phyloP scores from a whole-genome alignment of 2,797 vertebrate species.

The Alca torda region DNA sequence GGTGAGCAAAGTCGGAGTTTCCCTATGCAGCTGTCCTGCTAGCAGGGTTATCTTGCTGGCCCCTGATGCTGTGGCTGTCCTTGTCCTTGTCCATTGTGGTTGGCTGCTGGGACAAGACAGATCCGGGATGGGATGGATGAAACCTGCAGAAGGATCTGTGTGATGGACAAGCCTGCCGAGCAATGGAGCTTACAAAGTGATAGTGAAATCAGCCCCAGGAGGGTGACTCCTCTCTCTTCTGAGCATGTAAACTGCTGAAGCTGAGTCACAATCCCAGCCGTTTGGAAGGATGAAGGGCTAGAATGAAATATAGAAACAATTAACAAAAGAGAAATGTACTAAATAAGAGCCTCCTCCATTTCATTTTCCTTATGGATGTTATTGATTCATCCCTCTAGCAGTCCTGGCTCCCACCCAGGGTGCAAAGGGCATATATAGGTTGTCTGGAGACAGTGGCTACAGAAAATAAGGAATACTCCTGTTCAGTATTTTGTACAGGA shows the following conservation, averaged over 20 bases:
- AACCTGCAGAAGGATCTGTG: not conserved
- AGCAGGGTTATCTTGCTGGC: not conserved
- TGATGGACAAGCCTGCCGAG: not conserved
- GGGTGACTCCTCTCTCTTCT: conserved; percentile 8
- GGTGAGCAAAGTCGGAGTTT: not conserved
- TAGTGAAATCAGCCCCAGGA: conserved; percentile 7
- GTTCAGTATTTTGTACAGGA: not conserved
- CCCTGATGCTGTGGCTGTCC: not conserved
- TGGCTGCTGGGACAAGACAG: not conserved
- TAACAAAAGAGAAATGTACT: conserved; percentile 42
- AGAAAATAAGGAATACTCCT: conserved; percentile 7
- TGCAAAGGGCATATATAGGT: conserved; percentile 7
- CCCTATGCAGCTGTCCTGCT: not conserved
- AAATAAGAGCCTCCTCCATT: conserved; percentile 45
- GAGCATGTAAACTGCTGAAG: not conserved
- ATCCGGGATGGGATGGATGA: not conserved
- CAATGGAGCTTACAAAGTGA: not conserved
- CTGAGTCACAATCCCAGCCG: conserved; percentile 24
- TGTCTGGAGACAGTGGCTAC: conserved; percentile 27
- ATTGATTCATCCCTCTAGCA: conserved; percentile 42
- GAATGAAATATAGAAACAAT: conserved; percentile 54
- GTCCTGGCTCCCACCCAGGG: conserved; percentile 30
- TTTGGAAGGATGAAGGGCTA: not conserved
- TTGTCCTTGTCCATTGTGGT: not conserved
- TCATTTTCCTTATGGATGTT: conserved; percentile 55